Evolutionary conservation across 1,140 invertebrate species (phyloP).

Genomic region (Ditylenchus dipsaci): DNA sequence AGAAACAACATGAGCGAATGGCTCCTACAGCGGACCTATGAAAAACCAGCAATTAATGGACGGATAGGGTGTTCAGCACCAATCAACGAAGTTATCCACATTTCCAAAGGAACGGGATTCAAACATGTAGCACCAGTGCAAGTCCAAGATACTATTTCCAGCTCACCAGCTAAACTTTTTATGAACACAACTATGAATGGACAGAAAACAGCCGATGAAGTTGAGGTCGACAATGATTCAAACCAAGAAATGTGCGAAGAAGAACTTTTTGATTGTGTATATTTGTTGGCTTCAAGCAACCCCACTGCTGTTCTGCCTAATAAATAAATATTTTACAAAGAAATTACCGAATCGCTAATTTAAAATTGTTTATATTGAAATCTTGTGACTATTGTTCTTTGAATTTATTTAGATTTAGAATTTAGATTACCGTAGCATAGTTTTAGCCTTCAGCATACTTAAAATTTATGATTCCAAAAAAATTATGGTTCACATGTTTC

Average conservation of each 20-base stretch:
- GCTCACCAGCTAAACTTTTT: neutral
- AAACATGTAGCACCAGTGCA: neutral
- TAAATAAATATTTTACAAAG: no score
- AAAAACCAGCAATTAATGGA: neutral
- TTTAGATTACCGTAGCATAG: no score
- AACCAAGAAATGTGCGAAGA: neutral
- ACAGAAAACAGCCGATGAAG: no score
- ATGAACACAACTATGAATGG: neutral
- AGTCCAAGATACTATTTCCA: no score
- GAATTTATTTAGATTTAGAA: no score
- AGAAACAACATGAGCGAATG: constrained; percentile 4
- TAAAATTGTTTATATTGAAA: no score
- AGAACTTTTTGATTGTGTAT: neutral
- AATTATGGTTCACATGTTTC: no score
- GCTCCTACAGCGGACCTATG: neutral
- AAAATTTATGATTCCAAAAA: no score
- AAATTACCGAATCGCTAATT: no score
- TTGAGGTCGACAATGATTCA: no score
- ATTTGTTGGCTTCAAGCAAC: neutral
- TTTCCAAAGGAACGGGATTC: neutral
- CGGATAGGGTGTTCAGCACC: neutral
- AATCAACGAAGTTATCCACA: neutral
- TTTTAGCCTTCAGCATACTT: no score
- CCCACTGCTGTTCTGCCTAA: neutral
- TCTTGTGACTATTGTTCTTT: no score